Evolutionary conservation across 2,797 vertebrate genomes (phyloP), one percentile per base, ranked within the genome.

Genomic region (Paedocypris micromegethes): DNA sequence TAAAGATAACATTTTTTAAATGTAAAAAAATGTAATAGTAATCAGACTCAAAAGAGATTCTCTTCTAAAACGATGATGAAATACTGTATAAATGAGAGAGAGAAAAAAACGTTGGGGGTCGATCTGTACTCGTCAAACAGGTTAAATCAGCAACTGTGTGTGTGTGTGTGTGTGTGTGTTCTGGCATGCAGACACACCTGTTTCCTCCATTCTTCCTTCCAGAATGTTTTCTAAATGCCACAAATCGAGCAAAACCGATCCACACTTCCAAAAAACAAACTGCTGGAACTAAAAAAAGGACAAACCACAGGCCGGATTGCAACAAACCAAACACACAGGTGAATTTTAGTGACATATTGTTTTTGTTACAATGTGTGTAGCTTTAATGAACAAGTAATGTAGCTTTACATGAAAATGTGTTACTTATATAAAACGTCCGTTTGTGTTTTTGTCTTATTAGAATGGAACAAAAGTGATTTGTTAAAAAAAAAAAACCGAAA

Each of bases 101-200:
- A 43, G n/a, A 41, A 37, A 49, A 23, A 57, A 66, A 23, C 23
- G 23, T 23, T 23, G 23, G 23, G 23, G 23, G 23, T 23, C 23
- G 23, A 59, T 72, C 42, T 68, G 6, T 39, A 67, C 77, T 59
- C 55, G 79, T 77, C 50, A 40, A 51, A 70, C 75, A 51, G 50
- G 77, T 75, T 58, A 39, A 63, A 37, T 66, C 46, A n/a, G 66
- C 41, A 51, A 23, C 3, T 9, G 57, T 9, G 56, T 50, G 69
- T 64, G 64, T 62, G 56, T n/a, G 4, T 59, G 57, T 44, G 40
- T 61, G n/a, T 47, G 37, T 63, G 44, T 37, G 5, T 45, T 5
- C 38, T 64, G 65, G 70, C 68, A 77, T 77, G 67, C 9, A 9
- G 73, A 53, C 54, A 73, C 75, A 49, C 78, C 78, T 66, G 57